Base-by-base conservation (phyloP, 2,888 invertebrate species). In the Spodoptera littoralis region DNA sequence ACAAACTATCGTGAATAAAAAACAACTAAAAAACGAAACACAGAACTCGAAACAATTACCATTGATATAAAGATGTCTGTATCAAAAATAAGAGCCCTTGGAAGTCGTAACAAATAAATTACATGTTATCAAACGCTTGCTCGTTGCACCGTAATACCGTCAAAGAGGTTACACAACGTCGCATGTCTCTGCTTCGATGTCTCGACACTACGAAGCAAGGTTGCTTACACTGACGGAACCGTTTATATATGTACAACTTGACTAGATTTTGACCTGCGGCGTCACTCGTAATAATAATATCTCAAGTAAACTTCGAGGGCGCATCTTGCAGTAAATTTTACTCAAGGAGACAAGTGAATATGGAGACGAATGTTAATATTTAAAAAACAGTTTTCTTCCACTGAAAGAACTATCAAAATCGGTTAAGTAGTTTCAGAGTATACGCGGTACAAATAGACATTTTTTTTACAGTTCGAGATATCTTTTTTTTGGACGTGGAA, bases 81-180 rank as follows among this genome's bases (percentile, higher is more conserved):
- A 73, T 59, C 61, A 68, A 51, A 70, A 75, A 73, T 56, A 67
- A 70, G 57, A 50, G 66, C 61, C 69, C 63, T 66, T 69, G 61
- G 27, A 54, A 59, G 65, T 62, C 54, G 65, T 75, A 73, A 73
- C 60, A 70, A 65, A 73, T 71, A 79, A 79, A 79, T 79, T 62
- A 79, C 52, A 71, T 55, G 67, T 76, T 79, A 79, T 77, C 80
- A 76, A 75, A 61, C 55, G 61, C 57, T 57, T 62, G 63, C 53
- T 69, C 52, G 49, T 57, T 59, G 46, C 60, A 46, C 46, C 62
- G 70, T 77, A 75, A 79, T 65, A 64, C 53, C 54, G 47, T 30
- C 60, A 59, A 70, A 75, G 61, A 55, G 65, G 65, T 73, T 77
- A 73, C 52, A 62, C 55, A 79, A 77, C 48, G 79, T 75, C 75